A percentile compares a stretch with the other conserved stretches of the same genome.
Evolutionary conservation across 2,888 invertebrate genomes (phyloP).

Genomic region (Microplitis manilae): DNA sequence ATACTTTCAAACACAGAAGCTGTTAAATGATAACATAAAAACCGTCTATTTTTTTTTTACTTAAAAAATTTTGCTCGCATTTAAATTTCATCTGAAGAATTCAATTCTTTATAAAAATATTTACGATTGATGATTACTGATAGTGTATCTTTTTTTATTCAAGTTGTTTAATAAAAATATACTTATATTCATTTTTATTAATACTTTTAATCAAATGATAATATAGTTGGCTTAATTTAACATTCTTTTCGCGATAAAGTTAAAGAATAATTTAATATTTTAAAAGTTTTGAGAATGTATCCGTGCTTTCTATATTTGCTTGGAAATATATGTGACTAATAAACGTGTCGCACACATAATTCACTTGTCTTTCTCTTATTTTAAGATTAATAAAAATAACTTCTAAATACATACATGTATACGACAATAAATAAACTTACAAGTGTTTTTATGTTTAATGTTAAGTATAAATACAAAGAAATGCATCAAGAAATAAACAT

Average conservation of each 20-base stretch:
- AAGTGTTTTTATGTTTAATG: constrained; percentile 3
- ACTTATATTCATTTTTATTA: not conserved
- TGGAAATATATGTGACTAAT: constrained; percentile 27
- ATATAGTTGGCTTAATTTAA: constrained; percentile 29
- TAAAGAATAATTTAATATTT: constrained; percentile 37
- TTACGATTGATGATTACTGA: constrained; percentile 11
- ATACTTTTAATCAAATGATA: constrained; percentile 35
- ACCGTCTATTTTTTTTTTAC: not conserved
- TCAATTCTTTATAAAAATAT: not conserved
- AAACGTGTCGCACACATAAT: constrained; percentile 34
- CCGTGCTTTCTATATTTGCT: constrained; percentile 32
- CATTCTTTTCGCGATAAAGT: not conserved
- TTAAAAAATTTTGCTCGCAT: not conserved
- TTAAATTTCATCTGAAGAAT: not conserved
- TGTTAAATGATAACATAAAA: not conserved
- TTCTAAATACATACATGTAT: constrained; percentile 36
- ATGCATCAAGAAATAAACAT: not conserved
- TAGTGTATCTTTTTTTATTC: constrained; percentile 24
- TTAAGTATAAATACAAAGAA: not conserved
- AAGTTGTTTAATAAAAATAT: not conserved
- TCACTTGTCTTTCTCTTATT: constrained; percentile 21
- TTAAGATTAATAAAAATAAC: constrained; percentile 47
- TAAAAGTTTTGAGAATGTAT: constrained; percentile 46
- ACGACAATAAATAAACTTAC: constrained; percentile 5
- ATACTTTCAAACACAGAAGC: constrained; percentile 23